Conservation (phyloP, 2,888 invertebrate species). For the Xestobium rufovillosum region DNA sequence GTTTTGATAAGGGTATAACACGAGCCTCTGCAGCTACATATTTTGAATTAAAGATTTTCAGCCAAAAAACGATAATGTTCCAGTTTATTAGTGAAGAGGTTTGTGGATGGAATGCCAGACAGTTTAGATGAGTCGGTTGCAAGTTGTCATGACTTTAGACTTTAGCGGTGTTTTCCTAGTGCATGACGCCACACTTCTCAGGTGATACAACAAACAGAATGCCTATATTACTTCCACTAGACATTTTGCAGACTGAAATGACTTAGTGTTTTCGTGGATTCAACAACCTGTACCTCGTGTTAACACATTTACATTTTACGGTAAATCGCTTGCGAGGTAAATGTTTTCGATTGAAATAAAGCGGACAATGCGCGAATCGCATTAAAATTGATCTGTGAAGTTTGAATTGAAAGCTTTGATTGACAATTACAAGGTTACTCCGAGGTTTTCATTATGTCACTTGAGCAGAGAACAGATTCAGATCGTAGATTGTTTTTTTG, state of each 20-base stretch:
- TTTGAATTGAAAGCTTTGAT: conserved; percentile 6
- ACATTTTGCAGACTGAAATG: conserved; percentile 39
- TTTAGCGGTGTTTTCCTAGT: conserved; percentile 40
- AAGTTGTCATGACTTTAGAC: conserved; percentile 43
- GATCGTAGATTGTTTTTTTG: conserved; percentile 9
- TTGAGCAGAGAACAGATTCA: too few relatives aligned
- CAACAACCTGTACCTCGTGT: conserved; percentile 19
- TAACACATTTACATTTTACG: conserved; percentile 12
- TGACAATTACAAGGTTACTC: too few relatives aligned
- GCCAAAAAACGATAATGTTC: too few relatives aligned
- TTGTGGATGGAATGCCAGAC: conserved; percentile 23
- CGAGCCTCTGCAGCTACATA: not conserved
- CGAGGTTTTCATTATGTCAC: too few relatives aligned
- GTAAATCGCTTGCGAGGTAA: conserved; percentile 10
- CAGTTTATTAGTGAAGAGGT: conserved; percentile 28
- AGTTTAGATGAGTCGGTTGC: conserved; percentile 29
- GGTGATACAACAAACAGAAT: conserved; percentile 40
- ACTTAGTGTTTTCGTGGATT: conserved; percentile 28
- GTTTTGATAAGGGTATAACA: too few relatives aligned
- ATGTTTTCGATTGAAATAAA: conserved; percentile 16
- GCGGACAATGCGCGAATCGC: conserved; percentile 3
- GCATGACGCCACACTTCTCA: conserved; percentile 41
- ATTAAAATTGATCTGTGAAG: conserved; percentile 11
- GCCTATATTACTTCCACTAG: conserved; percentile 41
- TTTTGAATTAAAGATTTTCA: too few relatives aligned